Evolutionary conservation across 2,888 invertebrate genomes (phyloP).

Genomic region (Leptinotarsa juncta): DNA sequence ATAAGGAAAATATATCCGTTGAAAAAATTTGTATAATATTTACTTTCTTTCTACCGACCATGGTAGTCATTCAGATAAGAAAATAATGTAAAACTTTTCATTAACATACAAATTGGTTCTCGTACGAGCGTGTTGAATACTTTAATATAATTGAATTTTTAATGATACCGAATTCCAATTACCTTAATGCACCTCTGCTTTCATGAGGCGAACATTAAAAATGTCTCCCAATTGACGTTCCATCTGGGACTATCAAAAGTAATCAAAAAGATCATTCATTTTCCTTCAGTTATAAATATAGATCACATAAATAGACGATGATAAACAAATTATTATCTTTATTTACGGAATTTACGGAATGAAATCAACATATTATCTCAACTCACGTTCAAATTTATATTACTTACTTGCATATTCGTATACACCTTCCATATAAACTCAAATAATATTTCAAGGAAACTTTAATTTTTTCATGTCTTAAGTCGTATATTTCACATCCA

Average conservation of each 20-base stretch:
- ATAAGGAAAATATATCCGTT: not conserved
- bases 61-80: conserved; percentile 22
- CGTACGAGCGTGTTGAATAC: conserved; percentile 28
- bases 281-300: not conserved
- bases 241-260: conserved; percentile 10
- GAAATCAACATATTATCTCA: not conserved
- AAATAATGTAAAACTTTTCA: conserved; percentile 21
- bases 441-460: too few species aligned
- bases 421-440: too few species aligned
- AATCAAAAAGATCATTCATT: conserved; percentile 11
- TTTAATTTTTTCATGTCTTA: too few species aligned
- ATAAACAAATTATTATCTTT: not conserved
- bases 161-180: conserved; percentile 27
- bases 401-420: too few species aligned
- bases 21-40: conserved; percentile 13
- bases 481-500: too few species aligned
- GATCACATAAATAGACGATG: not conserved
- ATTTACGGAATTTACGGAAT: not conserved
- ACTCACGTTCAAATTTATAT: too few species aligned
- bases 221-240: conserved; percentile 7
- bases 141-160: conserved; percentile 27
- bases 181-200: conserved; percentile 28
- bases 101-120: conserved; percentile 29
- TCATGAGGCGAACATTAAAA: conserved; percentile 21
- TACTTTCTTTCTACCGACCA: conserved; percentile 14